Conservation (phyloP, 2,888 invertebrate species). For the Agrotis exclamationis region DNA sequence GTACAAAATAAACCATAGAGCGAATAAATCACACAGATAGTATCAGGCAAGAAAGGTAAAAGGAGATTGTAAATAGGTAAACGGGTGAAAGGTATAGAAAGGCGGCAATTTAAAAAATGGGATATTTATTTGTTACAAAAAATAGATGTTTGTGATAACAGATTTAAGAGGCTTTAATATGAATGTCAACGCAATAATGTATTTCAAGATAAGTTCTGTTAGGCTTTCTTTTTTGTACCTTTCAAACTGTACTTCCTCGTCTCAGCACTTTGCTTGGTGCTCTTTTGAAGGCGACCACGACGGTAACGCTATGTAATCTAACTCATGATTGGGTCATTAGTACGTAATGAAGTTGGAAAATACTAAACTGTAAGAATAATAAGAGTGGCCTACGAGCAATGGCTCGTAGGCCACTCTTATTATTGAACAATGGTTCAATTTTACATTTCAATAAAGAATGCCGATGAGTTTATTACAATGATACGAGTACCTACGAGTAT, state of each 20-base stretch:
- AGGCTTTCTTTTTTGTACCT: conserved; percentile 9
- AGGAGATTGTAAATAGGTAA: conserved; percentile 61
- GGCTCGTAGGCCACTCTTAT: too few species aligned
- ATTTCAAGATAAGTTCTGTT: conserved; percentile 6
- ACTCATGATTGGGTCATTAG: neutral
- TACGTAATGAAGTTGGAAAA: neutral
- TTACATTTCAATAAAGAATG: too few species aligned
- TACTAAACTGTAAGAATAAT: too few species aligned
- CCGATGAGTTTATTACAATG: too few species aligned
- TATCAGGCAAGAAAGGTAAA: conserved; percentile 57
- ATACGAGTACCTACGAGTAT: too few species aligned
- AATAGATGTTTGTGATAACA: conserved; percentile 46
- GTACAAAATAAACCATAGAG: conserved; percentile 13
- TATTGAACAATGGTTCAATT: neutral
- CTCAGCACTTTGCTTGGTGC: neutral
- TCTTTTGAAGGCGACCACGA: neutral
- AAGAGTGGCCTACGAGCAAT: neutral
- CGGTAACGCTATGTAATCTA: neutral
- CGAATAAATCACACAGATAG: conserved; percentile 37
- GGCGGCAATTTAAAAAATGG: conserved; percentile 60
- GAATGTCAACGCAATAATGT: conserved; percentile 39
- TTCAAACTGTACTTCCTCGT: neutral
- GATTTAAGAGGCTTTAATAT: conserved; percentile 25
- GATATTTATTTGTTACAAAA: conserved; percentile 44
- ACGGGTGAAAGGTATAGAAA: conserved; percentile 75